phyloP scores from a whole-genome alignment of 2,113 vertebrate species.

The Etia nguti region DNA sequence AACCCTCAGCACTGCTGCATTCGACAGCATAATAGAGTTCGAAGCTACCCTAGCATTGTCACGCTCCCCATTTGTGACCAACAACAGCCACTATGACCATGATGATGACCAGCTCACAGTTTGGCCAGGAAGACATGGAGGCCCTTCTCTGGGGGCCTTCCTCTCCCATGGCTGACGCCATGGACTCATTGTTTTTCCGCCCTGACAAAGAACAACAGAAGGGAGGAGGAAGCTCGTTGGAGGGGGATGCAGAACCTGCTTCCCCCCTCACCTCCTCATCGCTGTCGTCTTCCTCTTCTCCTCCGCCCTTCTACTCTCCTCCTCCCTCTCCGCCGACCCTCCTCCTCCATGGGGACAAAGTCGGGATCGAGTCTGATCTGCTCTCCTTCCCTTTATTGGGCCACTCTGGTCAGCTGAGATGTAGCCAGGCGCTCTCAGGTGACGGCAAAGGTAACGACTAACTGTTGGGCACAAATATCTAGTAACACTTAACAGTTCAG shows the following conservation, averaged over 20 bases:
- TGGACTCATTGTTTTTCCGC: conserved; percentile 68
- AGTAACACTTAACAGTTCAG: not conserved
- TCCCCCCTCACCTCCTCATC: conserved; percentile 58
- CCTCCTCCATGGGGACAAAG: conserved; percentile 56
- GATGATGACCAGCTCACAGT: conserved; percentile 86
- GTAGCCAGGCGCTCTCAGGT: conserved; percentile 55
- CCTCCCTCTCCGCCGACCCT: conserved; percentile 35
- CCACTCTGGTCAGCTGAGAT: conserved; percentile 73
- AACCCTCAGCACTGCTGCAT: conserved; percentile 88
- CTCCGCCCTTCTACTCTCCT: conserved; percentile 60
- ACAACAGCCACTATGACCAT: conserved; percentile 79
- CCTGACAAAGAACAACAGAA: conserved; percentile 47
- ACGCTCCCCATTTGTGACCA: conserved; percentile 49
- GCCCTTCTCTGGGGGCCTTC: conserved; percentile 82
- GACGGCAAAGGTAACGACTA: conserved; percentile 75
- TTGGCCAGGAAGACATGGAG: conserved; percentile 85
- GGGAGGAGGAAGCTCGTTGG: conserved; percentile 51
- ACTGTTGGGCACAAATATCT: not conserved
- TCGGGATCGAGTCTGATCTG: conserved; percentile 39
- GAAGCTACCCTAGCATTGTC: conserved; percentile 38
- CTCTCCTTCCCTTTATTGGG: conserved; percentile 78
- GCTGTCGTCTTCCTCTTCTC: conserved; percentile 57
- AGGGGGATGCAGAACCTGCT: conserved; percentile 67
- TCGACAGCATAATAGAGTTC: conserved; percentile 73
- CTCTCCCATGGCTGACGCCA: conserved; percentile 90